These are phyloP conservation scores for Malacoctenus gilli DNA, from an alignment of 2,797 vertebrate genomes.

Conservation along the genomic window DNA sequence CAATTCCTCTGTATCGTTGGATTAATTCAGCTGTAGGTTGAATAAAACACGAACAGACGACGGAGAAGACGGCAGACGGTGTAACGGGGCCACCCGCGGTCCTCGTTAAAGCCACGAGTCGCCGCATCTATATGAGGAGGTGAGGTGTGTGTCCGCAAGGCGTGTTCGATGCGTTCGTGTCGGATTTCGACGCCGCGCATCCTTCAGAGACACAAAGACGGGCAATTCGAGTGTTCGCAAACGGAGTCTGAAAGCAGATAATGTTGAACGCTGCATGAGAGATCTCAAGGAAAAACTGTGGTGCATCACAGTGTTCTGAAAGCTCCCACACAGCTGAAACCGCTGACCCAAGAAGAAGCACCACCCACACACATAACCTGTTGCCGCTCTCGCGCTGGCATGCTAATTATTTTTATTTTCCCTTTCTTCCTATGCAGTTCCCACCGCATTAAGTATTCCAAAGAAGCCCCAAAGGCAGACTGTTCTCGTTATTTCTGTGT, in stretches of 20 bases:
- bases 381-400: background rate
- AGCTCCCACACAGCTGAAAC: constrained; percentile 3
- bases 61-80: constrained; percentile 20
- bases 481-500: constrained; percentile 5
- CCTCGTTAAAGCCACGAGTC: constrained; percentile 48
- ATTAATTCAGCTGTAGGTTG: constrained; percentile 31
- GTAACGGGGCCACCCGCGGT: constrained; percentile 12
- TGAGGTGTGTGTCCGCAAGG: too few species aligned
- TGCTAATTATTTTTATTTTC: constrained; percentile 4
- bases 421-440: background rate
- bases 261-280: too few species aligned
- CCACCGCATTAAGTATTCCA: constrained; percentile 9
- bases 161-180: constrained; percentile 6
- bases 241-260: constrained; percentile 2
- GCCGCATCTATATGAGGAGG: constrained; percentile 25
- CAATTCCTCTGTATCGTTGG: constrained; percentile 25
- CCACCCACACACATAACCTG: constrained; percentile 1
- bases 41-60: constrained; percentile 38
- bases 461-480: constrained; percentile 14
- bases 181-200: constrained; percentile 1
- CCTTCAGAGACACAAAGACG: constrained; percentile 3
- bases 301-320: background rate
- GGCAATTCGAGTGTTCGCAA: background rate
- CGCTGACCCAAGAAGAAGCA: background rate
- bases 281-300: too few species aligned